Evolutionary conservation across 2,888 invertebrate genomes (phyloP), one percentile per base, ranked within the genome.

Genomic region (Lypha dubia): DNA sequence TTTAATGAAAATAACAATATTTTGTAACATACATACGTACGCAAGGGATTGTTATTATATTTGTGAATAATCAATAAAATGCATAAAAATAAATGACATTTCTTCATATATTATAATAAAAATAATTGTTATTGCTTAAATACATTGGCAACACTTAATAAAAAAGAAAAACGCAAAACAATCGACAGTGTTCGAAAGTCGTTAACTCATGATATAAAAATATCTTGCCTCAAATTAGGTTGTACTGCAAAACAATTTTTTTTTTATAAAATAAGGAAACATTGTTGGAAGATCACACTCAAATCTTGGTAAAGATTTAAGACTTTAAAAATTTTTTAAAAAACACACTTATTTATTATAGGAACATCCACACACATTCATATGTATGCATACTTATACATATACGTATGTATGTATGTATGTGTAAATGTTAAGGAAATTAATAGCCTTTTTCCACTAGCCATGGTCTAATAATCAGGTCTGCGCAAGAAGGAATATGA

Each of bases 51-150:
- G 8, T 32, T 62, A 28, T 63, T 53, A 38, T 41, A 20, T 38
- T 63, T 77, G 67, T 76, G 83, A 84, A 53, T 84, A 80, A 84
- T 80, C 84, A 79, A 84, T 84, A 79, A 80, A 79, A 44, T 71
- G 58, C 62, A 74, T 49, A 44, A 60, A 41, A 49, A 53, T 2
- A 4, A 24, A 24, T 63, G 71, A 56, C 46, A 53, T 51, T 20
- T 49, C 24, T 20, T n/a, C 38, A 6, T 58, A 15, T 56, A 56
- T n/a, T 3, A 24, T 7, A 62, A 4, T 28, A 28, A 35, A 38
- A 38, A 60, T 38, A 60, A 60, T 7, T 13, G 20, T 60, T 62
- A 9, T 62, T 38, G n/a, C 11, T 63, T 44, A 56, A 51, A 58
- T 62, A 41, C n/a, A 38, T 35, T 75, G 51, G 44, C 63, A 63